phyloP scores from a whole-genome alignment of 2,113 vertebrate genomes.

The Erythrocercus mccallii region DNA sequence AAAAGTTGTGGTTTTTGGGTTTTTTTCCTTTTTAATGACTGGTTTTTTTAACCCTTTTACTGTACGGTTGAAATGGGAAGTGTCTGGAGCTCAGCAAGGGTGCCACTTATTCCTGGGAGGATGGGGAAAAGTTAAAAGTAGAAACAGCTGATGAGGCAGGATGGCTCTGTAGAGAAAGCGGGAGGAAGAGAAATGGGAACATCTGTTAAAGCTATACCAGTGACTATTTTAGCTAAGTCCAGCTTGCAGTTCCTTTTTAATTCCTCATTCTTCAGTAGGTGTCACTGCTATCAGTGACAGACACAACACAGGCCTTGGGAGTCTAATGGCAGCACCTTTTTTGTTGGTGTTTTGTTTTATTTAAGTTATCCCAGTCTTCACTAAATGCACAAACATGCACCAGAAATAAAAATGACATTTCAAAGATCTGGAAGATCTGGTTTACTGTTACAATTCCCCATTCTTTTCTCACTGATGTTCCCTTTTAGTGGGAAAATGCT shows the following conservation, averaged over 20 bases:
- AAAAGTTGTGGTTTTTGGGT: not conserved
- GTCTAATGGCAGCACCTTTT: not conserved
- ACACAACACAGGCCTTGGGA: not conserved
- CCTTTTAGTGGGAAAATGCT: not conserved
- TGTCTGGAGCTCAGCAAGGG: not conserved
- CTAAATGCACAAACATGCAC: not conserved
- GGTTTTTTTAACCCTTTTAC: not conserved
- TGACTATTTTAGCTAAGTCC: not conserved
- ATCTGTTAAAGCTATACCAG: slow-evolving; percentile 26
- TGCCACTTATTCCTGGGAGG: not conserved
- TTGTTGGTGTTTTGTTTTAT: not conserved
- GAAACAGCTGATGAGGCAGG: slow-evolving; percentile 50
- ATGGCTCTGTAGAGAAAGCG: not conserved
- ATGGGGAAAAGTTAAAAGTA: slow-evolving; percentile 31
- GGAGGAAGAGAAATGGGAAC: slow-evolving; percentile 34
- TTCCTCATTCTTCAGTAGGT: not conserved
- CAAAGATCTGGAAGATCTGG: not conserved
- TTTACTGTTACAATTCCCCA: not conserved
- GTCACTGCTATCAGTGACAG: not conserved
- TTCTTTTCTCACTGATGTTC: not conserved
- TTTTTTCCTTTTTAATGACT: not conserved
- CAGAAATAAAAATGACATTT: not conserved
- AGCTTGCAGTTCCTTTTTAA: not conserved
- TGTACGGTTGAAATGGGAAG: not conserved
- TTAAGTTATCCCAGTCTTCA: not conserved